phyloP scores from a whole-genome alignment of 2,797 vertebrate species.

The Propithecus perrieri region DNA sequence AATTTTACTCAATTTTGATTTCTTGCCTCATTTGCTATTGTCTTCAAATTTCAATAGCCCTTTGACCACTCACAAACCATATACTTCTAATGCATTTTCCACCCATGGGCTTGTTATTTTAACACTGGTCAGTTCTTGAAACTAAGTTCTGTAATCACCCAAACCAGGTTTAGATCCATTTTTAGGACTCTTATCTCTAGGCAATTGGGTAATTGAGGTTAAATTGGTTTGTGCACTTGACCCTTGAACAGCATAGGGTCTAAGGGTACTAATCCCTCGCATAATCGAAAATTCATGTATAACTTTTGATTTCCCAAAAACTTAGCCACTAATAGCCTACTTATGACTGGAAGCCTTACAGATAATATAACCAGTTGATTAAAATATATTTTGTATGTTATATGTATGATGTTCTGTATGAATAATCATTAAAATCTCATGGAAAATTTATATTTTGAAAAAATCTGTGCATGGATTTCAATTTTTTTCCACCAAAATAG shows the following conservation, averaged over 20 bases:
- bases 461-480: too few relatives aligned
- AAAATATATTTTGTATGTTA: too few relatives aligned
- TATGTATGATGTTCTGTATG: too few relatives aligned
- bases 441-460: too few relatives aligned
- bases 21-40: not conserved
- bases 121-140: not conserved
- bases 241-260: not conserved
- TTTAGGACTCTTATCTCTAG: not conserved
- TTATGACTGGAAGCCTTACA: too few relatives aligned
- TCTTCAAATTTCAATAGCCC: not conserved
- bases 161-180: not conserved
- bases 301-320: not conserved
- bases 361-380: too few relatives aligned
- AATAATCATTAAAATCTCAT: too few relatives aligned
- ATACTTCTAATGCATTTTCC: not conserved
- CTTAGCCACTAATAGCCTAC: too few relatives aligned
- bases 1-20: slow-evolving; percentile 17
- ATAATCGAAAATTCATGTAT: not conserved
- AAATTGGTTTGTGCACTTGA: not conserved
- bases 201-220: not conserved
- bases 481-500: too few relatives aligned
- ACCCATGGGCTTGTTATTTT: not conserved
- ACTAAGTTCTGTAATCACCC: not conserved
- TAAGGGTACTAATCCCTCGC: not conserved
- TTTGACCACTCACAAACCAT: slow-evolving; percentile 16